These are phyloP conservation scores for Anas platyrhynchos DNA, from an alignment of 2,113 vertebrate species.

Conservation along the genomic window DNA sequence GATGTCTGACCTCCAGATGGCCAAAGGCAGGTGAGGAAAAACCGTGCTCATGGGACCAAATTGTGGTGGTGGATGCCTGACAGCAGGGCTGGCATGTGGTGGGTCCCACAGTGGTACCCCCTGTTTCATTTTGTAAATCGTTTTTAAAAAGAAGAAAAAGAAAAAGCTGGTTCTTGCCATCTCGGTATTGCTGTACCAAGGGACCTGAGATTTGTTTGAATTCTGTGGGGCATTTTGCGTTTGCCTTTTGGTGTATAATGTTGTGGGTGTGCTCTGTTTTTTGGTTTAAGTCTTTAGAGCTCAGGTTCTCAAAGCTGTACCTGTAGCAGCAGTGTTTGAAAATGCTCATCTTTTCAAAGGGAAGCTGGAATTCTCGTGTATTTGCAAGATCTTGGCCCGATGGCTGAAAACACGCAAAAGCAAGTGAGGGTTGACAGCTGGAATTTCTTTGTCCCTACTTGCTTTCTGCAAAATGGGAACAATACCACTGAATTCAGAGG, in stretches of 20 bases:
- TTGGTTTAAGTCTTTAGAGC: background rate
- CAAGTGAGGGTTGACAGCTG: background rate
- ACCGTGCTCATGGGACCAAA: background rate
- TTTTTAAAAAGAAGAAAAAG: background rate
- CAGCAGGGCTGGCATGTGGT: rapidly evolving
- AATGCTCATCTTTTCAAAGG: background rate
- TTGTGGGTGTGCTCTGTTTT: background rate
- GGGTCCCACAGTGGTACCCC: rapidly evolving
- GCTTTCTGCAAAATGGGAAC: background rate
- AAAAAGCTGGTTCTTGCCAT: background rate
- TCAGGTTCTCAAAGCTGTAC: background rate
- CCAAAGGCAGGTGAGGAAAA: background rate
- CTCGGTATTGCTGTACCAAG: background rate
- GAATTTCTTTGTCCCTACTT: constrained; percentile 8
- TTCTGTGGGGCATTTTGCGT: background rate
- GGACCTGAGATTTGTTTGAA: background rate
- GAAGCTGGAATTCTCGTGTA: background rate
- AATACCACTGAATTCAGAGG: rapidly evolving
- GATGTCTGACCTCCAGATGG: background rate
- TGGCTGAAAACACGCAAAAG: background rate
- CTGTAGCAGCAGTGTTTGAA: background rate
- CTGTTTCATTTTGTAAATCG: background rate
- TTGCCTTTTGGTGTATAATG: background rate
- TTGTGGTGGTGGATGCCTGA: background rate
- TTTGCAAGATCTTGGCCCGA: background rate